Evolutionary conservation across 2,113 vertebrate species (phyloP).

Genomic region (Catagonus wagneri): DNA sequence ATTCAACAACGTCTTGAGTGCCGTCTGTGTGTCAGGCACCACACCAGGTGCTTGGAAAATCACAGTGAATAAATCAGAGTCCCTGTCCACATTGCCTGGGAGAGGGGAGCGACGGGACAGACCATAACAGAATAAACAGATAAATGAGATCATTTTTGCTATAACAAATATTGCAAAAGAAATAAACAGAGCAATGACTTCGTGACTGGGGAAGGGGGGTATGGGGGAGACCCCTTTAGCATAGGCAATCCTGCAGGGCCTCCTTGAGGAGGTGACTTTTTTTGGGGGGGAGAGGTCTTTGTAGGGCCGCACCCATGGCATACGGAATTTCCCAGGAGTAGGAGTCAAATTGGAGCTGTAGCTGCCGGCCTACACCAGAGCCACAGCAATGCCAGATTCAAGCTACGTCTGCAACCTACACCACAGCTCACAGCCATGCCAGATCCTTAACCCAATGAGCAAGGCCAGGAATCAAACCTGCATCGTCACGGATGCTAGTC

Average conservation of each 20-base stretch:
- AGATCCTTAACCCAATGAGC: too few species aligned
- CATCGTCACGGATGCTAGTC: too few species aligned
- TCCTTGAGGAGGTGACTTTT: conserved; percentile 27
- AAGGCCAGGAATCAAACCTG: too few species aligned
- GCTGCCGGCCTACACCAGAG: too few species aligned
- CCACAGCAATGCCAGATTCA: too few species aligned
- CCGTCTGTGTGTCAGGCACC: background rate
- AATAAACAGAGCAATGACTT: background rate
- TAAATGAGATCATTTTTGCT: background rate
- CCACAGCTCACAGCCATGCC: too few species aligned
- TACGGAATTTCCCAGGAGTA: too few species aligned
- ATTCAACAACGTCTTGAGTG: background rate
- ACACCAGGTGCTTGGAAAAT: background rate
- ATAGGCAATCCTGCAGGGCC: background rate
- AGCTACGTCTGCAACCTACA: too few species aligned
- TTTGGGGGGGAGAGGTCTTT: too few species aligned
- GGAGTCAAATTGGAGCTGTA: too few species aligned
- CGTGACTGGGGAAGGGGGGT: background rate
- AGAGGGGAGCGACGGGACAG: background rate
- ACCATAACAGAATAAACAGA: background rate
- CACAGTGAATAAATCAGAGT: background rate
- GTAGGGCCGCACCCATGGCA: too few species aligned
- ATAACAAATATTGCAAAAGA: background rate
- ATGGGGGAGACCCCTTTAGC: background rate
- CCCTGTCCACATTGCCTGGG: background rate